phyloP scores from a whole-genome alignment of 2,113 vertebrate species.

The Vidua chalybeata region DNA sequence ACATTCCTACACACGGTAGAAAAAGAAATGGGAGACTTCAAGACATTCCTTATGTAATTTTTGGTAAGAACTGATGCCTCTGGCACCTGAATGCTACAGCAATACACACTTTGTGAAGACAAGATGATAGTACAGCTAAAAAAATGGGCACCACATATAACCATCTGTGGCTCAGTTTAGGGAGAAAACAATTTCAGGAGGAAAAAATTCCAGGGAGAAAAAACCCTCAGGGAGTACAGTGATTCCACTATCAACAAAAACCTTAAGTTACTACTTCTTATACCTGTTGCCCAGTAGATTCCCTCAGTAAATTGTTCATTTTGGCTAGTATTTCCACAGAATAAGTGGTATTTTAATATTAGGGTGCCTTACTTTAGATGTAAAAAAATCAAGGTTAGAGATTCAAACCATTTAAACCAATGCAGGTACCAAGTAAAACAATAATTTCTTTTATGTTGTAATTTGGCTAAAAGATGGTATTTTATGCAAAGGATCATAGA shows the following conservation, averaged over 20 bases:
- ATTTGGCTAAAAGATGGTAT: constrained; percentile 33
- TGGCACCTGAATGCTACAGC: neutral
- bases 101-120: neutral
- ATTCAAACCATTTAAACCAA: neutral
- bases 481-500: neutral
- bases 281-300: neutral
- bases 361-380: neutral
- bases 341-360: neutral
- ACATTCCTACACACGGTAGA: neutral
- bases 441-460: neutral
- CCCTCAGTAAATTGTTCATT: neutral
- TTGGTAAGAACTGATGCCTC: neutral
- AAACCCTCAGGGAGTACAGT: neutral
- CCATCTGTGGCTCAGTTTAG: neutral
- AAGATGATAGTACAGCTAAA: neutral
- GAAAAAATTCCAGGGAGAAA: neutral
- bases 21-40: neutral
- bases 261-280: neutral
- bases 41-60: neutral
- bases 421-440: fast-evolving
- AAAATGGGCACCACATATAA: neutral
- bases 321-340: neutral
- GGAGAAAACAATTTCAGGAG: neutral
- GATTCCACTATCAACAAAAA: neutral
- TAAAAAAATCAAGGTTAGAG: neutral